Percentiles rank a stretch among this genome's conserved stretches.
Evolutionary conservation across 2,797 vertebrate genomes (phyloP).

Genomic region (Protosalanx chinensis): DNA sequence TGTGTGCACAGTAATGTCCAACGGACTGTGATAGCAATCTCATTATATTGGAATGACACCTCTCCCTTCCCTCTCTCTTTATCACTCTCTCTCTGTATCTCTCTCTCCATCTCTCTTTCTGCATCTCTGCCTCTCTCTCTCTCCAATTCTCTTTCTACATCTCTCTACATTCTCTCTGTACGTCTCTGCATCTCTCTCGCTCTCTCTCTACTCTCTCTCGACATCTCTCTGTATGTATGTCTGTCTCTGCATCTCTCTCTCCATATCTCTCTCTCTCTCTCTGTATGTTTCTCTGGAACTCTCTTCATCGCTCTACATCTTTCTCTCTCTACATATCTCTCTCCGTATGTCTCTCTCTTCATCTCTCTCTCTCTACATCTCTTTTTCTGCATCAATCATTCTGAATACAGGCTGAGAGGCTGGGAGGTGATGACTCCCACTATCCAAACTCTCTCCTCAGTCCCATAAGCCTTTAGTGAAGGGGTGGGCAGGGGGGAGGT

Average conservation of each 20-base stretch:
- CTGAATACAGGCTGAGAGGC: no score
- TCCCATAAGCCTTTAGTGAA: no score
- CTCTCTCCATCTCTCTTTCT: not conserved
- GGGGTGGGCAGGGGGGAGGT: no score
- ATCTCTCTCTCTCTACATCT: not conserved
- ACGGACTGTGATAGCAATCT: slow-evolving; percentile 16
- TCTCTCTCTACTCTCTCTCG: not conserved
- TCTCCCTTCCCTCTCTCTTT: not conserved
- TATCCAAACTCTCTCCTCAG: no score
- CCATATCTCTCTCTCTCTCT: no score
- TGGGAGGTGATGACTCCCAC: no score
- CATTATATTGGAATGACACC: slow-evolving; percentile 16
- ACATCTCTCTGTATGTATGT: not conserved
- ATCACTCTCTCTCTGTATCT: slow-evolving; percentile 21
- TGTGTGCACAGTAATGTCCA: not conserved
- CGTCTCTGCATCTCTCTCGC: slow-evolving; percentile 15
- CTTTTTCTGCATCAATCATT: no score
- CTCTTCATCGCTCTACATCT: no score
- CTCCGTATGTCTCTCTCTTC: not conserved
- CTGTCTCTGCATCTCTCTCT: no score
- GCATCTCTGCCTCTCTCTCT: not conserved
- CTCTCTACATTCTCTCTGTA: slow-evolving; percentile 9
- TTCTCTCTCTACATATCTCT: no score
- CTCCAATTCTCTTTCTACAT: not conserved
- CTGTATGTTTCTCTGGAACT: no score